Percentiles rank a stretch among this genome's conserved stretches.
Evolutionary conservation across 2,888 invertebrate genomes (phyloP).

Genomic region (Eupithecia dodoneata): DNA sequence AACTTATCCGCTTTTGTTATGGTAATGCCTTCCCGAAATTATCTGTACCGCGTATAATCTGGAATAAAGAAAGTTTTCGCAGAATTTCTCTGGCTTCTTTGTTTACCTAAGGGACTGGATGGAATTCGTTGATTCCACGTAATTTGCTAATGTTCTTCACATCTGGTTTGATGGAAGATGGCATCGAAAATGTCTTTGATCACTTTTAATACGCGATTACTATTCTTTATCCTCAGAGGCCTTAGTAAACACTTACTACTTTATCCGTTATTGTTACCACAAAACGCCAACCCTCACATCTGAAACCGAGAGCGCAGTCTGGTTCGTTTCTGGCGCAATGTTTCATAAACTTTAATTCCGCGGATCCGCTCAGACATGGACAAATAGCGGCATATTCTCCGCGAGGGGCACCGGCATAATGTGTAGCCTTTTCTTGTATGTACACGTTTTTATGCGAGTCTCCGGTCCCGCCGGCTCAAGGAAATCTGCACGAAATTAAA

Average conservation of each 20-base stretch:
- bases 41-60: constrained; percentile 69
- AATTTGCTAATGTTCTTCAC: neutral
- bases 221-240: neutral
- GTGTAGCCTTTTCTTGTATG: constrained; percentile 41
- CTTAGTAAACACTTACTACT: neutral
- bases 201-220: neutral
- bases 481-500: constrained; percentile 68
- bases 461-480: constrained; percentile 46
- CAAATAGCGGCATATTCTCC: constrained; percentile 39
- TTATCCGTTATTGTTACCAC: constrained; percentile 22
- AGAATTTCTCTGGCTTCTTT: constrained; percentile 45
- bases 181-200: neutral
- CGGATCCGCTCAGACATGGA: constrained; percentile 41
- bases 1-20: constrained; percentile 79
- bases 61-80: constrained; percentile 59
- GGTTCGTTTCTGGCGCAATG: constrained; percentile 34
- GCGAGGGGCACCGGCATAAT: constrained; percentile 42
- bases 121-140: constrained; percentile 39
- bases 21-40: constrained; percentile 74
- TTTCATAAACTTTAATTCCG: constrained; percentile 45
- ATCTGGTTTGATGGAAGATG: neutral
- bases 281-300: constrained; percentile 37
- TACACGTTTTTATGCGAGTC: constrained; percentile 40
- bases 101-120: constrained; percentile 40
- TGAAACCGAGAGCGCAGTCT: constrained; percentile 27